Evolutionary conservation across 2,888 invertebrate genomes (phyloP), one percentile per base, ranked within the genome.

Genomic region (Gnatocerus cornutus): DNA sequence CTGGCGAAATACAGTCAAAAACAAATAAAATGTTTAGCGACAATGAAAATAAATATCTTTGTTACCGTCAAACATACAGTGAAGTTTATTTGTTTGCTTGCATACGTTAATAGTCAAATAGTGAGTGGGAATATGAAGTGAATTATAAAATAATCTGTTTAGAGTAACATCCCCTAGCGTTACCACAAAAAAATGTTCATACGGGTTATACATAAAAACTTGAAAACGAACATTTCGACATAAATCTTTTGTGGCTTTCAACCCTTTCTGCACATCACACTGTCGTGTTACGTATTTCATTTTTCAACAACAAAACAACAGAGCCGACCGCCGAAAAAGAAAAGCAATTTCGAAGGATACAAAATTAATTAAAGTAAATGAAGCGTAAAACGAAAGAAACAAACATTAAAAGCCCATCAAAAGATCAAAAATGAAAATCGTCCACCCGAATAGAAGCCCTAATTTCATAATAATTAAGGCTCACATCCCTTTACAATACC

Each of bases 311-410:
- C 10, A 29, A 10, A 27, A 29, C 53, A 53, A 53, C 33, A 13
- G 14, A 53, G 1, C 8, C 33, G n/a, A 33, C 53, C 53, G 7
- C 10, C 27, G 10, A 50, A 50, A 33, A 33, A 53, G 37, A 53
- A 13, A 53, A 37, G 53, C 37, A 33, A 37, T 53, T 53, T 33
- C 33, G 33, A 33, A 30, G 53, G 37, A 53, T 33, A 13, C 33
- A 13, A 53, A 37, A 53, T 53, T 53, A 37, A 53, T 37, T 53
- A 37, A 53, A 53, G 5, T 33, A 37, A 53, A 53, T 53, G 53
- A 53, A 53, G 5, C 53, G 37, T 53, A 33, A 53, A 53, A 53
- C 16, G 33, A 33, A 53, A 30, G 53, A 53, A 37, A 53, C 37
- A 53, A 37, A 33, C 48, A 50, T 50, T 50, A 50, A 27, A 27